Percentiles rank a stretch among this genome's conserved stretches.
Conservation (phyloP, 2,113 vertebrate genomes). For the Rhombomys opimus region DNA sequence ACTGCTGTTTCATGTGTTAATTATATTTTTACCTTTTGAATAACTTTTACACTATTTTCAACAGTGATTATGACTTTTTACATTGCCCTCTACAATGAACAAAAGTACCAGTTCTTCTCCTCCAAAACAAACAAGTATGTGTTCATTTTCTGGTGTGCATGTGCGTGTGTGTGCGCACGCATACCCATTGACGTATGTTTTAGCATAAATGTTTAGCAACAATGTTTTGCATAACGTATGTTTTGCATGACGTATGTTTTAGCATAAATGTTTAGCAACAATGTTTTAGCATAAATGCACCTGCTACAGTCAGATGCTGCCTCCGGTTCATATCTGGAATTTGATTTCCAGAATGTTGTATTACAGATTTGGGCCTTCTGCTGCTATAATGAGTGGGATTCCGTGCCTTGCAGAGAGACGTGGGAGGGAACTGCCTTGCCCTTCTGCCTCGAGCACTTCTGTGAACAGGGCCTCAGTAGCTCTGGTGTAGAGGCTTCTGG, state of each 20-base stretch:
- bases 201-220: too few species aligned
- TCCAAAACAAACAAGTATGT: neutral
- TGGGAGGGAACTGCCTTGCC: neutral
- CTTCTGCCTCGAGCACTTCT: too few species aligned
- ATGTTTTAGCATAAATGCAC: neutral
- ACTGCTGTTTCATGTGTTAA: too few species aligned
- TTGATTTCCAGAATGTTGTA: neutral
- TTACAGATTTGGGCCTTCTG: neutral
- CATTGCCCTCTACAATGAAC: neutral
- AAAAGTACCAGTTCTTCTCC: neutral
- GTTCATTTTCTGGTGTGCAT: neutral
- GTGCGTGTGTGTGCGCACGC: neutral
- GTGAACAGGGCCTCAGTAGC: neutral
- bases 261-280: neutral
- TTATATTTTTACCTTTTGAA: neutral
- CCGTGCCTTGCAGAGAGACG: neutral
- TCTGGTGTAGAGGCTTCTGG: neutral
- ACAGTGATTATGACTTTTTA: neutral
- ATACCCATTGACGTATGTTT: too few species aligned
- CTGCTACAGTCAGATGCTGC: neutral
- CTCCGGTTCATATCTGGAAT: neutral
- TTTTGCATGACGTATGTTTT: too few species aligned
- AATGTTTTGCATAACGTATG: slow-evolving; percentile 12
- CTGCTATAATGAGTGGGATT: neutral
- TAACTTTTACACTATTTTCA: neutral